Evolutionary conservation across 2,888 invertebrate genomes (phyloP).

Genomic region (Eilema caniola): DNA sequence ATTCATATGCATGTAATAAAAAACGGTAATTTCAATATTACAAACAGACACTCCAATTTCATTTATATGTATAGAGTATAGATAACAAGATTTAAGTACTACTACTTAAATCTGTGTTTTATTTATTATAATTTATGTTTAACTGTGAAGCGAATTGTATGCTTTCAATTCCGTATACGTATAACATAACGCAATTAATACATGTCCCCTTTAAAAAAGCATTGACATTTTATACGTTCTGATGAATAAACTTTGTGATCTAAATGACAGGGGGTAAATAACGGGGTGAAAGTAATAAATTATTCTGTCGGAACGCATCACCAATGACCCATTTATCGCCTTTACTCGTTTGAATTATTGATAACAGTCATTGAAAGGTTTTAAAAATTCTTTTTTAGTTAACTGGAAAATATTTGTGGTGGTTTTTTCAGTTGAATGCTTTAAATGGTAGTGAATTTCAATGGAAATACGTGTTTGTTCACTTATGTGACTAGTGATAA

Average conservation of each 20-base stretch:
- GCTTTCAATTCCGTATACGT: neutral
- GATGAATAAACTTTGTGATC: conserved; percentile 22
- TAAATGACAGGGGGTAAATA: conserved; percentile 21
- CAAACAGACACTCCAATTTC: no score
- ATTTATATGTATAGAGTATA: no score
- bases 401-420: neutral
- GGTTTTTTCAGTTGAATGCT: neutral
- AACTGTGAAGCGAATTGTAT: no score
- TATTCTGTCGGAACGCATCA: conserved; percentile 28
- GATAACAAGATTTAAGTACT: no score
- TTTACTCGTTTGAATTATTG: conserved; percentile 35
- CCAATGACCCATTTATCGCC: conserved; percentile 17
- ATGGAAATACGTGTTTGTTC: neutral
- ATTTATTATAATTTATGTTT: no score
- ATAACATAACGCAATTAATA: neutral
- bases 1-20: no score
- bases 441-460: neutral
- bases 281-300: conserved; percentile 32
- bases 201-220: neutral
- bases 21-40: no score
- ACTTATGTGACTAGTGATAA: neutral
- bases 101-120: no score
- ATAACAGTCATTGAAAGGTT: conserved; percentile 31
- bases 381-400: conserved; percentile 17
- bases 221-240: conserved; percentile 11